Base-by-base conservation (phyloP, 2,797 vertebrate genomes). In the Oreochromis mossambicus region DNA sequence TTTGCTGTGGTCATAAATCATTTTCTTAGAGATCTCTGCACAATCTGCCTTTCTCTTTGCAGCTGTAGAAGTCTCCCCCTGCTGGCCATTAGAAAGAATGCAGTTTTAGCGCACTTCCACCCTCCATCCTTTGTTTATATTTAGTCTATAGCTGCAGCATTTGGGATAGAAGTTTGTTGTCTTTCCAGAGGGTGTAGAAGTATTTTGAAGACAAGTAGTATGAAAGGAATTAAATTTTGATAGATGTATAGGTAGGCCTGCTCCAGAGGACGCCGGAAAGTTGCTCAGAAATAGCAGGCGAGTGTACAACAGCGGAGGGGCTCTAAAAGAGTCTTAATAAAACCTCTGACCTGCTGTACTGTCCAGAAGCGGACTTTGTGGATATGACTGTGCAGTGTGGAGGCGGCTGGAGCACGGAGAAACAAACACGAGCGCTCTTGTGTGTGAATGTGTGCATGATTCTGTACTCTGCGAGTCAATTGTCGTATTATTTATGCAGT, bases 401-500 rank as follows among this genome's bases (percentile, higher is more conserved):
- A 43, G 91, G 92, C 84, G 83, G 83, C 52, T 3, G 2, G 58
- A 85, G 83, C 87, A 5, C 15, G 6, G 50, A 77, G 68, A 50
- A 52, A 58, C 61, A 80, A 10, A 81, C 86, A 85, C 17, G 82
- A 78, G 83, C 41, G 15, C 80, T 77, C 70, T 63, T 85, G 29
- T 82, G 78, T 79, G 41, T 54, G 41, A 17, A 52, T 78, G 82
- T 79, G 58, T 63, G 48, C 14, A 84, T 52, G 84, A 32, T 26
- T 80, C 21, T 81, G 55, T 77, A 80, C 79, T 83, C 80, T 83
- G 84, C 1, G 51, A 77, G 70, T 79, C 79, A 10, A 83, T 88
- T 88, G 87, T 91, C 41, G 5, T 86, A 77, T 91, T 92, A 86
- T 89, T 88, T 89, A 80, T 90, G 84, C 81, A 84, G 87, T 79